Conservation (phyloP, 2,113 vertebrate genomes). For the Sceloporus tristichus region DNA sequence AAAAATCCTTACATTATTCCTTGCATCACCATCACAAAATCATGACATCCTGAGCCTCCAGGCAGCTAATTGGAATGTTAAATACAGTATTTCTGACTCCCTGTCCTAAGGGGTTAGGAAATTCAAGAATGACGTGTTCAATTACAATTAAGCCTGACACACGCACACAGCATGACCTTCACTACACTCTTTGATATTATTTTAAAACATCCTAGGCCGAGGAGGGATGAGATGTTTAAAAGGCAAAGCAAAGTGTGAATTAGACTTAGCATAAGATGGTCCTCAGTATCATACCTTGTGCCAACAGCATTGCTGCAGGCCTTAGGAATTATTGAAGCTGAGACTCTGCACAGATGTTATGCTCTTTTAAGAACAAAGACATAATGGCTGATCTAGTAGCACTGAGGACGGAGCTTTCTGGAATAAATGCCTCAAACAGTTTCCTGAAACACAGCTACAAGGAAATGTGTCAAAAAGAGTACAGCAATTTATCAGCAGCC, state of each 20-base stretch:
- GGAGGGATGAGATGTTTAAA: constrained; percentile 27
- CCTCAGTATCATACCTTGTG: background rate
- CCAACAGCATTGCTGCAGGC: background rate
- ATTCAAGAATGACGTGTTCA: constrained; percentile 41
- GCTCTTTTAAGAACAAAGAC: constrained; percentile 10
- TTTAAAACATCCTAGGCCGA: constrained; percentile 42
- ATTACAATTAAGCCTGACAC: constrained; percentile 64
- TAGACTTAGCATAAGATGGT: background rate
- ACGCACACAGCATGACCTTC: constrained; percentile 58
- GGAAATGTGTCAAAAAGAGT: background rate
- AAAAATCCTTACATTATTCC: constrained; percentile 29
- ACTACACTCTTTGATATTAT: constrained; percentile 33
- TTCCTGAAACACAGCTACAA: background rate
- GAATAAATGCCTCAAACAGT: background rate
- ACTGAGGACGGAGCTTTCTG: background rate
- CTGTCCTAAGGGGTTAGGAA: constrained; percentile 52
- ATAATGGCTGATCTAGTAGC: background rate
- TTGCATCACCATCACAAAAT: constrained; percentile 10
- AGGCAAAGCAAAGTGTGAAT: background rate
- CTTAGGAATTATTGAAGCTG: background rate
- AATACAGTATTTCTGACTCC: constrained; percentile 53
- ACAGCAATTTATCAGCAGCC: background rate
- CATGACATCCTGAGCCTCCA: constrained; percentile 34
- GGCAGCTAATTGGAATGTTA: constrained; percentile 66
- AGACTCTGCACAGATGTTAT: background rate